Conservation (phyloP, 2,888 invertebrate genomes). For the Cephus spinipes region DNA sequence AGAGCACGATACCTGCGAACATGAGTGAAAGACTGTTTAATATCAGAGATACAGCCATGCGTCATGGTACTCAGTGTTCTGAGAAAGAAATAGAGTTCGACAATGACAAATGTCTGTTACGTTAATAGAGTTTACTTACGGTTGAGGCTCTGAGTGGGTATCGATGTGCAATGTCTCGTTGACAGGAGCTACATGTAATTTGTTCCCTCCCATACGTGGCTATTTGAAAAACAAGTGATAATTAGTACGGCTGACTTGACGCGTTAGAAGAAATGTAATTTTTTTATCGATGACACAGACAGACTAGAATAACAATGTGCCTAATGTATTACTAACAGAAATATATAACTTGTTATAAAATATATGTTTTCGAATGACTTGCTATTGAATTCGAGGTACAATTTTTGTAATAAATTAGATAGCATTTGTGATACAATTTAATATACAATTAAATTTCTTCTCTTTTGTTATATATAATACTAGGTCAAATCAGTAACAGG, state of each 20-base stretch:
- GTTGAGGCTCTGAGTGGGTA: constrained; percentile 86
- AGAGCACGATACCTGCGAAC: constrained; percentile 88
- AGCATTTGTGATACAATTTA: neutral
- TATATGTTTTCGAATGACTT: too few relatives aligned
- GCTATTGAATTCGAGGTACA: neutral
- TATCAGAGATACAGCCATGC: neutral
- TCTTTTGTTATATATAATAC: neutral
- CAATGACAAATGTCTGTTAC: neutral
- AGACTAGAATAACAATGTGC: neutral
- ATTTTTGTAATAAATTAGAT: neutral
- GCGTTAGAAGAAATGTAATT: neutral
- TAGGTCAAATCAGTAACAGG: neutral
- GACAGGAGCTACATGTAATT: constrained; percentile 65
- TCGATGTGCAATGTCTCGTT: constrained; percentile 88
- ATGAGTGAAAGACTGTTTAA: constrained; percentile 1
- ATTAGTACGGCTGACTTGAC: neutral
- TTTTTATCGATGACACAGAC: neutral
- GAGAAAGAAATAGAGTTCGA: neutral
- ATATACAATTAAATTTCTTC: neutral
- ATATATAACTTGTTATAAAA: neutral
- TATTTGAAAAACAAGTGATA: constrained; percentile 28
- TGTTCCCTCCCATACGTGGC: constrained; percentile 63
- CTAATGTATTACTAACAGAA: neutral
- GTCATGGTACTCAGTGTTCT: neutral
- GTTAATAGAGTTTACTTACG: constrained; percentile 73